Evolutionary conservation across 2,888 invertebrate genomes (phyloP).

Genomic region (Alitta virens): DNA sequence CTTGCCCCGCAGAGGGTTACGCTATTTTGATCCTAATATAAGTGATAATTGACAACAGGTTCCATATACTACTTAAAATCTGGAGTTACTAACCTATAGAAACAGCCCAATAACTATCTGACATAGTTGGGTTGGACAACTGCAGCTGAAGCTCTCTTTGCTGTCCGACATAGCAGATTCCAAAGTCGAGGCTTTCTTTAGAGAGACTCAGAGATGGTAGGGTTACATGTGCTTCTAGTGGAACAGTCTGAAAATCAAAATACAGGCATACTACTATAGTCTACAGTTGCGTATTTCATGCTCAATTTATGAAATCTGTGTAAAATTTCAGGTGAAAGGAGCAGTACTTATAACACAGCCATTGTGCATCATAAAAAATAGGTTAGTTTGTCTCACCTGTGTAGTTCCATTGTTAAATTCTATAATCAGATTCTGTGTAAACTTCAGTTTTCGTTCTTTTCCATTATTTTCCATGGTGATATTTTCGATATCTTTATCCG

Average conservation of each 20-base stretch:
- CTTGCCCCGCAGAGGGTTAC: no score
- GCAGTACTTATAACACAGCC: no score
- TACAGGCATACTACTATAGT: no score
- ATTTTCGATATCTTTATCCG: constrained; percentile 14
- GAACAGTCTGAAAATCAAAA: constrained; percentile 37
- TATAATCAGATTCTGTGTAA: constrained; percentile 35
- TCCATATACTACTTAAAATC: no score
- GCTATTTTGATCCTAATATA: no score
- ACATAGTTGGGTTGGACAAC: constrained; percentile 41
- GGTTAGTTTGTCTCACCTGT: no score
- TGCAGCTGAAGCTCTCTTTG: constrained; percentile 39
- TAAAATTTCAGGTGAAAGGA: no score
- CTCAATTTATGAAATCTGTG: no score
- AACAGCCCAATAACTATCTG: constrained; percentile 44
- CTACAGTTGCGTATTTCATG: no score
- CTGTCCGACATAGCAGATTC: constrained; percentile 53
- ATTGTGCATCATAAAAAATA: no score
- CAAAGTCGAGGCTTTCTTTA: constrained; percentile 46
- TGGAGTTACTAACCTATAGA: constrained; percentile 33
- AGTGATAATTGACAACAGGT: no score
- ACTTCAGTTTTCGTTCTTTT: constrained; percentile 29
- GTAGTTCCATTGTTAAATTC: constrained; percentile 44
- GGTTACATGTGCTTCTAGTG: constrained; percentile 43
- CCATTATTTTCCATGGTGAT: constrained; percentile 15
- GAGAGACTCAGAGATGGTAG: constrained; percentile 47